Conservation (phyloP, 2,888 invertebrate species). For the Exocentrus adspersus region DNA sequence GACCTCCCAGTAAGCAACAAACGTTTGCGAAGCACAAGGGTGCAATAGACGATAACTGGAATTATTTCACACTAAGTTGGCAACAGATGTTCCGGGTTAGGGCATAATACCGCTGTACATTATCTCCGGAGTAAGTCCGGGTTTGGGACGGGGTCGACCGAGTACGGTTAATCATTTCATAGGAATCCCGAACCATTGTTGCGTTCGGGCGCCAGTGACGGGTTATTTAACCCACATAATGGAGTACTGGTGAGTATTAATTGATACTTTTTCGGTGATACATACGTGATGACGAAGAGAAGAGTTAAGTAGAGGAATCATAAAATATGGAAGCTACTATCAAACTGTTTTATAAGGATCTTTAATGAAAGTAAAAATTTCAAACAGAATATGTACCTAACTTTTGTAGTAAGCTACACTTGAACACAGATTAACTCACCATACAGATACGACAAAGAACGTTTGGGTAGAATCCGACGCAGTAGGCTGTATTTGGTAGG, state of each 20-base stretch:
- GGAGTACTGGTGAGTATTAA: slow-evolving; percentile 6
- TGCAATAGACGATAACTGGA: slow-evolving; percentile 8
- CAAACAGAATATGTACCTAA: no score
- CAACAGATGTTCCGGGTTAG: slow-evolving; percentile 30
- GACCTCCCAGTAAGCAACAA: no score
- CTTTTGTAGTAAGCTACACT: no score
- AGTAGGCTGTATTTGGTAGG: no score
- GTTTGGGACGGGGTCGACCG: slow-evolving; percentile 32
- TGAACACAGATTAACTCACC: no score
- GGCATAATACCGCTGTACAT: slow-evolving; percentile 33
- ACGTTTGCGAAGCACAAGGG: not conserved
- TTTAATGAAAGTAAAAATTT: no score
- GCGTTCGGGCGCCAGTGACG: not conserved
- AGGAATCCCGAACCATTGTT: slow-evolving; percentile 33
- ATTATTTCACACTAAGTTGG: slow-evolving; percentile 25
- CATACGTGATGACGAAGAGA: not conserved
- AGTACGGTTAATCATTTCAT: slow-evolving; percentile 41
- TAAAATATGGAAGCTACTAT: no score
- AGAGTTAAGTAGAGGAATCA: no score
- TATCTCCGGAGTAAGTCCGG: slow-evolving; percentile 38
- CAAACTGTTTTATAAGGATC: no score
- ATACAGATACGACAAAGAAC: no score
- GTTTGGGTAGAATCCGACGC: no score
- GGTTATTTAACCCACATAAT: slow-evolving; percentile 17
- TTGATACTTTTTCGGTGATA: slow-evolving; percentile 9